Conservation (phyloP, 2,888 invertebrate species). For the Trissoscelio sp. region DNA sequence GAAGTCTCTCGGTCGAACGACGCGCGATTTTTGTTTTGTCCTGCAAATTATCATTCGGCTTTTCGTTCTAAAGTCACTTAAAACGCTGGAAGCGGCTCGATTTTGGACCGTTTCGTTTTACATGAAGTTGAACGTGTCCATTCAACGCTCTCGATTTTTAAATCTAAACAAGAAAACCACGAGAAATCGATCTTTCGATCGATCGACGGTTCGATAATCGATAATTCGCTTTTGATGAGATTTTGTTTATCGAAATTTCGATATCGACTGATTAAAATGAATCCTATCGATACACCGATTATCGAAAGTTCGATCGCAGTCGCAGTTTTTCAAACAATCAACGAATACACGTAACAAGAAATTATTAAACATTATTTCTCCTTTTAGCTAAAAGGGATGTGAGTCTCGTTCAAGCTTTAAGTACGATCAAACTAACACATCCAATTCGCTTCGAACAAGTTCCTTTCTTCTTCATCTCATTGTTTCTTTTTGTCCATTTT, state of each 20-base stretch:
- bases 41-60: conserved; percentile 43
- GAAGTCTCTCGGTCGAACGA: conserved; percentile 35
- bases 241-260: neutral
- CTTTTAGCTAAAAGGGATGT: conserved; percentile 35
- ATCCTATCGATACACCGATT: neutral
- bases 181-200: conserved; percentile 4
- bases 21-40: conserved; percentile 17
- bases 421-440: conserved; percentile 41
- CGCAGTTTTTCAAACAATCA: conserved; percentile 59
- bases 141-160: conserved; percentile 57
- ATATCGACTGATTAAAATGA: neutral
- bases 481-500: conserved; percentile 5
- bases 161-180: conserved; percentile 63
- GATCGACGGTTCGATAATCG: conserved; percentile 4
- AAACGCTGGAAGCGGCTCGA: conserved; percentile 59
- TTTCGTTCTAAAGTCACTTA: conserved; percentile 55
- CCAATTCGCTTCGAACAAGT: conserved; percentile 26
- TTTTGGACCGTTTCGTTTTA: conserved; percentile 45
- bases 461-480: conserved; percentile 10
- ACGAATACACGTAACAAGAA: conserved; percentile 63
- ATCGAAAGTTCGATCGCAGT: conserved; percentile 28
- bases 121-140: conserved; percentile 38
- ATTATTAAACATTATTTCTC: conserved; percentile 48
- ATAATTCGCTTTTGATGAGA: no score
- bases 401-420: conserved; percentile 30